Base-by-base conservation (phyloP, 2,888 invertebrate genomes). In the Athrips mouffetella region DNA sequence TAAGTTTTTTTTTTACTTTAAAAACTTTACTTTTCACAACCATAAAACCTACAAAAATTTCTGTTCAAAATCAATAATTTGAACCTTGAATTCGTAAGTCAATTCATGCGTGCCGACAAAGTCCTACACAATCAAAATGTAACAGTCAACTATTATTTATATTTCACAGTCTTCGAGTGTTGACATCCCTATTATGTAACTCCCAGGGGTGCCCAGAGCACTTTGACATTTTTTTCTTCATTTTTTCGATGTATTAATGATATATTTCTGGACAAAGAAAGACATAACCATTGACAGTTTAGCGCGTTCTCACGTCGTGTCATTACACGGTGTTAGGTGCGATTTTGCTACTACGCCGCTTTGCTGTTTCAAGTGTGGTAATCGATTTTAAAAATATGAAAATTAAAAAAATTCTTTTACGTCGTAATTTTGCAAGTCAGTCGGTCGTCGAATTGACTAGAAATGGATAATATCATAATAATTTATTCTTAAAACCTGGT, bases 151-250 rank as follows among this genome's bases (percentile, higher is more conserved):
- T 73, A 84, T 86, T 85, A 86, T 88, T 87, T 86, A 85, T 76
- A 84, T 80, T 80, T 71, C 68, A 78, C 75, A 77, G 70, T 75
- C 65, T 73, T 73, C 62, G 73, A 85, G 87, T 88, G 88, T 86
- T 86, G 87, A 87, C 88, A 84, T 68, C 74, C 69, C 83, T 78
- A 85, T 85, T 85, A 85, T 84, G 76, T 74, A 77, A 79, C 77
- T 80, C 83, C 63, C 78, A 67, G 77, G 87, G 85, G 87, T 75
- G 78, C 73, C 72, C 59, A 61, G 64, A 59, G 63, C 62, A 78
- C 77, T 73, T 71, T 76, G 79, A 76, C 73, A 72, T 55, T 77
- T 82, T 37, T 85, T 83, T 76, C 76, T 80, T 59, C 70, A 55
- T 77, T 82, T 85, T 83, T 76, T 76, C 80, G 59, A 30, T 57